Evolutionary conservation across 1,140 invertebrate genomes (phyloP).

Genomic region (Drosophila subobscura): DNA sequence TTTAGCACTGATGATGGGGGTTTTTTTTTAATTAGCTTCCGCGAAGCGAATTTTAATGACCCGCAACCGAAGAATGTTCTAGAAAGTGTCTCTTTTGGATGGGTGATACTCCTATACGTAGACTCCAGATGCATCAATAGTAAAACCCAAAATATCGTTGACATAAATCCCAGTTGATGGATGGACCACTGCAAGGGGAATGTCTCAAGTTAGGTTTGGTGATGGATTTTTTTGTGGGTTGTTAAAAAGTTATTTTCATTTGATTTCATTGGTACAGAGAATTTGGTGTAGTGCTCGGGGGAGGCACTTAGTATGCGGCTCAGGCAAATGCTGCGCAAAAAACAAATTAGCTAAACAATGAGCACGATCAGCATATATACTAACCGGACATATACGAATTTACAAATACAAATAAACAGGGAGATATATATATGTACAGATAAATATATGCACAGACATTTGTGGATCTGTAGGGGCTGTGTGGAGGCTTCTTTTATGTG

Average conservation of each 20-base stretch:
- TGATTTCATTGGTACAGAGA: constrained; percentile 40
- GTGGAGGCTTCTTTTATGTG: constrained; percentile 66
- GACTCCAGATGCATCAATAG: constrained; percentile 26
- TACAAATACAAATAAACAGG: constrained; percentile 12
- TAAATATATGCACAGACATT: constrained; percentile 10
- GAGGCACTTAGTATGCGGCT: constrained; percentile 55
- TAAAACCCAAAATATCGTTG: constrained; percentile 26
- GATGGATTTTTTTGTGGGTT: constrained; percentile 28
- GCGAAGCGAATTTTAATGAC: constrained; percentile 67
- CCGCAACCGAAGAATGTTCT: constrained; percentile 37
- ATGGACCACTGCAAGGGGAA: constrained; percentile 53
- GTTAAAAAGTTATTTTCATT: constrained; percentile 62
- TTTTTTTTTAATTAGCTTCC: constrained; percentile 71
- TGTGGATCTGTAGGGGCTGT: constrained; percentile 18
- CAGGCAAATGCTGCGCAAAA: constrained; percentile 73
- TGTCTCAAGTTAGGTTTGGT: constrained; percentile 36
- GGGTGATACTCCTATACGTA: constrained; percentile 2
- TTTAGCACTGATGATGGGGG: constrained; percentile 56
- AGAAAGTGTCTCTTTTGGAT: constrained; percentile 41
- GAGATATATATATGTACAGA: constrained; percentile 22
- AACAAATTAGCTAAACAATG: constrained; percentile 61
- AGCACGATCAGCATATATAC: constrained; percentile 64
- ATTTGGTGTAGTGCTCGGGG: constrained; percentile 19
- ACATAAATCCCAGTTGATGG: constrained; percentile 68
- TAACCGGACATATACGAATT: constrained; percentile 28